Percentiles rank a stretch among this genome's conserved stretches.
phyloP scores from a whole-genome alignment of 2,888 invertebrate species.

The Furcula furcula region DNA sequence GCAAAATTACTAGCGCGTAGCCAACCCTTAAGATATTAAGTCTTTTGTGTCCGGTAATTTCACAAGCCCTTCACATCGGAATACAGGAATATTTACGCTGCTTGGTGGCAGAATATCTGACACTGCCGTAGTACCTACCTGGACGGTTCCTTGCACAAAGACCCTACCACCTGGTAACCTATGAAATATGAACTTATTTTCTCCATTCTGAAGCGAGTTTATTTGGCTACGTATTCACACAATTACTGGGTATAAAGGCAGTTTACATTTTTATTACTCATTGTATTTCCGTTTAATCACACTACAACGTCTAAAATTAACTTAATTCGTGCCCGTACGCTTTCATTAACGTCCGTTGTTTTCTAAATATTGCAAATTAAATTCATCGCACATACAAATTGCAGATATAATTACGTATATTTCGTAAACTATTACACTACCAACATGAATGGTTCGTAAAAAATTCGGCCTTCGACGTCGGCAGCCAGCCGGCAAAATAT shows the following conservation, averaged over 20 bases:
- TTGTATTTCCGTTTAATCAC: slow-evolving; percentile 5
- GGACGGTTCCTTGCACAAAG: too few relatives aligned
- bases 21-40: too few relatives aligned
- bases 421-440: slow-evolving; percentile 39
- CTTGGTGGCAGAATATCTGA: too few relatives aligned
- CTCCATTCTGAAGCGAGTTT: too few relatives aligned
- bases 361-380: slow-evolving; percentile 17
- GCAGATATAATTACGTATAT: slow-evolving; percentile 36
- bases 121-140: too few relatives aligned
- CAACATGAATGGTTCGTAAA: slow-evolving; percentile 24
- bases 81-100: too few relatives aligned
- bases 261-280: slow-evolving; percentile 7
- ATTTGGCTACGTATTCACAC: neutral
- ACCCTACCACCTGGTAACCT: too few relatives aligned
- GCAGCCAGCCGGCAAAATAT: slow-evolving; percentile 24
- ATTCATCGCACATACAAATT: slow-evolving; percentile 21
- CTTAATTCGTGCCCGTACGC: slow-evolving; percentile 2
- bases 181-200: too few relatives aligned
- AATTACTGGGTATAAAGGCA: neutral
- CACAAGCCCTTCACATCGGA: too few relatives aligned
- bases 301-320: slow-evolving; percentile 7
- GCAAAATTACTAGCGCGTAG: too few relatives aligned
- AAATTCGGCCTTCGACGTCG: slow-evolving; percentile 28
- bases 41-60: too few relatives aligned
- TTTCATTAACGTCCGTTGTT: slow-evolving; percentile 19